phyloP scores from a whole-genome alignment of 2,888 invertebrate genomes.

The Mesochorus sp. region DNA sequence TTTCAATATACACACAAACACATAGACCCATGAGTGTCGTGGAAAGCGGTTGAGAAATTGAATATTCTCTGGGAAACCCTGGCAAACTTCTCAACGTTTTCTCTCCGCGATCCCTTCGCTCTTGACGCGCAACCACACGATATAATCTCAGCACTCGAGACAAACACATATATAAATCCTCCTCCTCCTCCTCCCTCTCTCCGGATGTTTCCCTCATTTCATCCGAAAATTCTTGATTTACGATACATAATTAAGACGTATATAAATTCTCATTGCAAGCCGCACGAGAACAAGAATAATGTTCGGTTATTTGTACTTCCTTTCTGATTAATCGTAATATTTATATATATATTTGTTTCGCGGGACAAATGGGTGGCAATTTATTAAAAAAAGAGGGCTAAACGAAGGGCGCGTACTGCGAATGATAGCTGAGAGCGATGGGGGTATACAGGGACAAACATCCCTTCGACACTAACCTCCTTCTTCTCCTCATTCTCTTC shows the following conservation, averaged over 20 bases:
- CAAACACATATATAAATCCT: not conserved
- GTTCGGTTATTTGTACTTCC: conserved; percentile 46
- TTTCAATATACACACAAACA: conserved; percentile 6
- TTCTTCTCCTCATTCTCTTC: not conserved
- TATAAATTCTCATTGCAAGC: conserved; percentile 34
- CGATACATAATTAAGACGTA: conserved; percentile 52
- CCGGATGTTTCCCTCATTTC: not conserved
- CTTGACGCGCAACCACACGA: not conserved
- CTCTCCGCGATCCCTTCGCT: not conserved
- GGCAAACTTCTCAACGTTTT: conserved; percentile 6
- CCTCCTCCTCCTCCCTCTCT: no score
- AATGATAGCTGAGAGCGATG: conserved; percentile 41
- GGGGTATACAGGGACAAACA: conserved; percentile 44
- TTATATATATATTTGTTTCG: conserved; percentile 16
- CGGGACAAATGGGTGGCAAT: conserved; percentile 51
- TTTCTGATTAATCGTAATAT: conserved; percentile 36
- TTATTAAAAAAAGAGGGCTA: conserved; percentile 55
- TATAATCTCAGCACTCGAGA: conserved; percentile 37
- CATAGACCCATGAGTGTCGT: no score
- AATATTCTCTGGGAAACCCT: conserved; percentile 51
- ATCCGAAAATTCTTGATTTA: conserved; percentile 42
- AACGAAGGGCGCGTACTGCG: conserved; percentile 35
- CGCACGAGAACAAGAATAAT: conserved; percentile 28
- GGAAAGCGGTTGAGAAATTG: conserved; percentile 55
- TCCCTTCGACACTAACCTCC: conserved; percentile 44